Conservation (phyloP, 2,113 vertebrate species). For the Rhea americana region DNA sequence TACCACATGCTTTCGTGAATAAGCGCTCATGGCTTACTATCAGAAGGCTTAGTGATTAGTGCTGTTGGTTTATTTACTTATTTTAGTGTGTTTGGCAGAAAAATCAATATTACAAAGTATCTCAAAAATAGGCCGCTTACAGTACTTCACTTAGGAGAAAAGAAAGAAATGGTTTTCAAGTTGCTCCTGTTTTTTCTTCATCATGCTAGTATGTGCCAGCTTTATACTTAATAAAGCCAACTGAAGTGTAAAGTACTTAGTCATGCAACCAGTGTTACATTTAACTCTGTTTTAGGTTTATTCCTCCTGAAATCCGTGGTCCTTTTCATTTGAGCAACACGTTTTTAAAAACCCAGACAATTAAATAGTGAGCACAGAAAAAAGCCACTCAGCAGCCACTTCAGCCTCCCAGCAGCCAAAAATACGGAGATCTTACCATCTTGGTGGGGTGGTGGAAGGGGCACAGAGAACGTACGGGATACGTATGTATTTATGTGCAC, state of each 20-base stretch:
- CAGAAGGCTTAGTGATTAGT: background rate
- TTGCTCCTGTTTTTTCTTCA: background rate
- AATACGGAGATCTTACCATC: background rate
- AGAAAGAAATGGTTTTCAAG: background rate
- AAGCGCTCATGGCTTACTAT: background rate
- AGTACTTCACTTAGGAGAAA: background rate
- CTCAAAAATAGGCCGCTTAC: background rate
- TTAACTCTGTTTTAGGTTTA: background rate
- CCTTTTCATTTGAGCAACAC: background rate
- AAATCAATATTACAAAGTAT: background rate
- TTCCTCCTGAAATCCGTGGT: background rate
- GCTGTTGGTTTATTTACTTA: slow-evolving; percentile 24
- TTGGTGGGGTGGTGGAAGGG: background rate
- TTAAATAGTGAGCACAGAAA: background rate
- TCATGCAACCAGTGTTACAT: background rate
- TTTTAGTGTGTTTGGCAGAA: slow-evolving; percentile 35
- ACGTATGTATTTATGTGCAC: background rate
- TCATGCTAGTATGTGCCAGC: background rate
- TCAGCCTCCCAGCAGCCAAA: background rate
- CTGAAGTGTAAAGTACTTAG: slow-evolving; percentile 15
- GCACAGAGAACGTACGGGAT: background rate
- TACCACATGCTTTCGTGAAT: background rate
- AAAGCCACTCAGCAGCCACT: background rate
- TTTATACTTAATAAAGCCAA: slow-evolving; percentile 4
- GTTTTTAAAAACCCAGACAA: background rate